Evolutionary conservation across 2,888 invertebrate species (phyloP), one percentile per base, ranked within the genome.

Genomic region (Volucella zonaria): DNA sequence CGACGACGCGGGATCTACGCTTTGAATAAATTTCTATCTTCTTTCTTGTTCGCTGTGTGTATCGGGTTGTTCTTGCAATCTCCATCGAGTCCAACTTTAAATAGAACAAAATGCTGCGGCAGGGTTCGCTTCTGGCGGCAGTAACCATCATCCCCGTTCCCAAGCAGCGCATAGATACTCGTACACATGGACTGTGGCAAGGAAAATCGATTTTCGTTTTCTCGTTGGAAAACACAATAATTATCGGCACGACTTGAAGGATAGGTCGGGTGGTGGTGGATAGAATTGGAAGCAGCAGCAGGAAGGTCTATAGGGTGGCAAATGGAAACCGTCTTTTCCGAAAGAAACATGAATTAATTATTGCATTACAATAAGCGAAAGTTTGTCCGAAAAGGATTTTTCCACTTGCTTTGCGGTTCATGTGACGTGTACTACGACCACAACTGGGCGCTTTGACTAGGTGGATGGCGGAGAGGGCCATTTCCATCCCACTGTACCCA

Each of bases 221-320:
- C 6, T 76, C 67, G 76, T 67, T 76, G 76, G 52, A 68, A 61
- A 68, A n/a, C n/a, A n/a, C n/a, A n/a, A 68, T 76, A 76, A 76
- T 76, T 67, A 76, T 67, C 67, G 59, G 61, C 64, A 42, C 58
- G 47, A 51, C 47, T 58, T 9, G 15, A n/a, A 14, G 42, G 12
- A 12, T 14, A 38, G 47, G 11, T 23, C 31, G 2, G 40, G 23
- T 18, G 18, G 18, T 18, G 31, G 31, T 4, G 31, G 31, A 6
- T 31, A 6, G 6, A 3, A 31, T 31, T 31, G 6, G 6, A 31
- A 6, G 6, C 31, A 31, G 6, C 31, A 31, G 31, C 6, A 31
- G 6, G 4, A 31, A 31, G 31, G 31, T 31, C 6, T 31, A 31
- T 31, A 6, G 31, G 31, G 31, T 31, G 40, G 45, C 47, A 71